phyloP scores from a whole-genome alignment of 2,888 invertebrate genomes.

The Chloroclysta siterata region DNA sequence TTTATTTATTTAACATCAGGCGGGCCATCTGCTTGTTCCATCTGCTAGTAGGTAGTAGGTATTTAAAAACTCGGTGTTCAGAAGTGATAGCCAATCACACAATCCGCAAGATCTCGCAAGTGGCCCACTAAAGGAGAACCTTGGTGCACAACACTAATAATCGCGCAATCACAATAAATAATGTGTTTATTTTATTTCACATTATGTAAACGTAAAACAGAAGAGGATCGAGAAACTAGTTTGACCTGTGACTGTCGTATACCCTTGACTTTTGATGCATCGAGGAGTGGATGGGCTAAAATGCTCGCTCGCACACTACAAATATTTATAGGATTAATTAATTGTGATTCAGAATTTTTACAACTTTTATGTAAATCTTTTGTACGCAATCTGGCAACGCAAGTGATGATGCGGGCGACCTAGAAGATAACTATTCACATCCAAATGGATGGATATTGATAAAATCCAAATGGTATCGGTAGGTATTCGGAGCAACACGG shows the following conservation, averaged over 20 bases:
- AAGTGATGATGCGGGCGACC: too few species aligned
- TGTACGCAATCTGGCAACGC: too few species aligned
- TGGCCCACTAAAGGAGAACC: slow-evolving; percentile 1
- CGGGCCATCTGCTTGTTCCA: too few species aligned
- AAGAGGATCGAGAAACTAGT: slow-evolving; percentile 54
- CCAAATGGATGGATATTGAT: too few species aligned
- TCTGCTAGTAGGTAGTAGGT: too few species aligned
- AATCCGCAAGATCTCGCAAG: slow-evolving; percentile 1
- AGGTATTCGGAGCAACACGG: too few species aligned
- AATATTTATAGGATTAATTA: not conserved
- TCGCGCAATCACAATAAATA: slow-evolving; percentile 13
- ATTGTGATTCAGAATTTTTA: not conserved
- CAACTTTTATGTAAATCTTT: too few species aligned
- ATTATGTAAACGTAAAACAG: slow-evolving; percentile 42
- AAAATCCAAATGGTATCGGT: too few species aligned
- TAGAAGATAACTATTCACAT: too few species aligned
- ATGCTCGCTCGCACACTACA: too few species aligned
- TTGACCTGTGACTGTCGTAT: slow-evolving; percentile 43
- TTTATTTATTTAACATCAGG: too few species aligned
- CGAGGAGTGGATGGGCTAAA: slow-evolving; percentile 24
- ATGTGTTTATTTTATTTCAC: not conserved
- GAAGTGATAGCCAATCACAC: not conserved
- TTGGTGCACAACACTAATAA: slow-evolving; percentile 3
- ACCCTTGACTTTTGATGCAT: slow-evolving; percentile 69
- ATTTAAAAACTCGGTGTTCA: too few species aligned